Percentiles rank a stretch among this genome's conserved stretches.
phyloP scores from a whole-genome alignment of 2,888 invertebrate species.

The Drepana falcataria region DNA sequence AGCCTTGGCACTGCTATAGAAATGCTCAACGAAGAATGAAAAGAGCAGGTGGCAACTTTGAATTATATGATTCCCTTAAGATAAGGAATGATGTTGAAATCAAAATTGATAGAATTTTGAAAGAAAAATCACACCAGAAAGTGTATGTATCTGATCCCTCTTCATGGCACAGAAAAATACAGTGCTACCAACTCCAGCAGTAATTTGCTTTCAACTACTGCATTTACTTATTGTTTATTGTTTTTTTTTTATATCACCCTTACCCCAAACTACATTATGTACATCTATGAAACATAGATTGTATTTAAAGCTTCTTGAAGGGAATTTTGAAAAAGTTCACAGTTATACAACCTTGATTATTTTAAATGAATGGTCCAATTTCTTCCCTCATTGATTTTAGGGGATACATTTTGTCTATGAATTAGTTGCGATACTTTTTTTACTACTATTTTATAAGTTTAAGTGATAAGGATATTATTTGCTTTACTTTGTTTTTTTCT shows the following conservation, averaged over 20 bases:
- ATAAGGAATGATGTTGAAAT: constrained; percentile 80
- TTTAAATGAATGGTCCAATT: no score
- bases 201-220: not conserved
- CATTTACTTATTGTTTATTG: not conserved
- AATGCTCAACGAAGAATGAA: constrained; percentile 86
- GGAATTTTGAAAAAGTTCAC: no score
- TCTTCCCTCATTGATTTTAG: no score
- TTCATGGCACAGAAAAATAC: constrained; percentile 84
- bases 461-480: no score
- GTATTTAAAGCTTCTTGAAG: no score
- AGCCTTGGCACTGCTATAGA: constrained; percentile 91
- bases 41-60: constrained; percentile 80
- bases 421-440: no score
- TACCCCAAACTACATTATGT: no score
- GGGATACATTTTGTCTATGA: no score
- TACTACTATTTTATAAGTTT: no score
- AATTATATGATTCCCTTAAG: constrained; percentile 77
- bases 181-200: constrained; percentile 72
- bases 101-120: constrained; percentile 79
- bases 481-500: no score
- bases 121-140: constrained; percentile 65
- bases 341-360: no score
- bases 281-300: no score
- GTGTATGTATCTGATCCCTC: constrained; percentile 79
- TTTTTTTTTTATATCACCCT: not conserved